Evolutionary conservation across 2,888 invertebrate species (phyloP).

Genomic region (Oxystoma pomonae): DNA sequence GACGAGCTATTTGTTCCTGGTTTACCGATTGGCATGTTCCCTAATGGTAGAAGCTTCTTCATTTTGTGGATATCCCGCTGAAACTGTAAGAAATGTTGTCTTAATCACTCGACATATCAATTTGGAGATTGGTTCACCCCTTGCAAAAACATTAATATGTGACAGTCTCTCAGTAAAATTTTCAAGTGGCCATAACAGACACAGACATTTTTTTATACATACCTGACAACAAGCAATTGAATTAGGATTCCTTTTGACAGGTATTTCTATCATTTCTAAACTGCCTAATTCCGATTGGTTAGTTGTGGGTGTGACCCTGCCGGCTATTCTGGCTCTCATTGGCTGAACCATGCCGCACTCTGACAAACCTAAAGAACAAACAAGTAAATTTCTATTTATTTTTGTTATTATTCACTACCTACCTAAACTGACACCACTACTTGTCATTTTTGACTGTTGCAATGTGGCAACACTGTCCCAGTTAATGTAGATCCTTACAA

Average conservation of each 20-base stretch:
- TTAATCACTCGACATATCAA: too few relatives aligned
- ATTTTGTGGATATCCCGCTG: too few relatives aligned
- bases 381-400: neutral
- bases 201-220: too few relatives aligned
- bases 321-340: constrained; percentile 68
- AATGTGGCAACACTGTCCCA: constrained; percentile 58
- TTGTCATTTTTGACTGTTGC: constrained; percentile 49
- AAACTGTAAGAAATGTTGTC: too few relatives aligned
- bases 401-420: too few relatives aligned
- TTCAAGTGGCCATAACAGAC: too few relatives aligned
- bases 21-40: too few relatives aligned
- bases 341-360: constrained; percentile 51
- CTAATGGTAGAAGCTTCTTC: too few relatives aligned
- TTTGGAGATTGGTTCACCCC: too few relatives aligned
- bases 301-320: constrained; percentile 67
- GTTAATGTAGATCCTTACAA: constrained; percentile 70
- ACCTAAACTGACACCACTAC: constrained; percentile 41
- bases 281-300: constrained; percentile 57
- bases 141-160: too few relatives aligned
- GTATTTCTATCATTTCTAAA: constrained; percentile 72
- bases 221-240: constrained; percentile 61
- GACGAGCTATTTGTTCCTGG: too few relatives aligned
- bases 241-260: constrained; percentile 57
- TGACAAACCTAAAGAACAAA: constrained; percentile 32
- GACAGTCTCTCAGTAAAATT: too few relatives aligned